A percentile compares a stretch with the other conserved stretches of the same genome.
Evolutionary conservation across 2,888 invertebrate species (phyloP).

Genomic region (Morpho achilles): DNA sequence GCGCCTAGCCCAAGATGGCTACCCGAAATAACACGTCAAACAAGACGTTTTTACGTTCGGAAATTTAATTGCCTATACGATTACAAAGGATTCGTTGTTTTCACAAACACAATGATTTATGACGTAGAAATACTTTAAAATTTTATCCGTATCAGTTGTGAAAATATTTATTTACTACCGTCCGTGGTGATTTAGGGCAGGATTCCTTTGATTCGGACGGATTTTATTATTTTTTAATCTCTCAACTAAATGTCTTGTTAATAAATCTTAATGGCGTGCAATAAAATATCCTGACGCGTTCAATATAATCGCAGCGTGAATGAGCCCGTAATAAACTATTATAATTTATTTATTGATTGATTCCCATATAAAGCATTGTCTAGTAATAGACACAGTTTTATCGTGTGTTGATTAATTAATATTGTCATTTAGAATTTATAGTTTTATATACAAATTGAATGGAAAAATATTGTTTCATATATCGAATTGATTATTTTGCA

Average conservation of each 20-base stretch:
- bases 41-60: slow-evolving; percentile 58
- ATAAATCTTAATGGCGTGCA: slow-evolving; percentile 23
- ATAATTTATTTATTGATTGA: slow-evolving; percentile 21
- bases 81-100: slow-evolving; percentile 77
- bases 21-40: slow-evolving; percentile 33
- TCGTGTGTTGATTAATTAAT: slow-evolving; percentile 15
- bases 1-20: slow-evolving; percentile 48
- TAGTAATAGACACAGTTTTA: slow-evolving; percentile 13
- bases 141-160: slow-evolving; percentile 41
- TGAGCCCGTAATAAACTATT: slow-evolving; percentile 14
- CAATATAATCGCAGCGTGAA: slow-evolving; percentile 20
- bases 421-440: slow-evolving; percentile 6
- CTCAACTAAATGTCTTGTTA: slow-evolving; percentile 16
- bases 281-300: slow-evolving; percentile 20
- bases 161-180: slow-evolving; percentile 63
- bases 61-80: slow-evolving; percentile 71
- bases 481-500: too few relatives aligned
- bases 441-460: not conserved
- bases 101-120: slow-evolving; percentile 69
- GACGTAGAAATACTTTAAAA: slow-evolving; percentile 37
- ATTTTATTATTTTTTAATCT: slow-evolving; percentile 25
- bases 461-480: too few relatives aligned
- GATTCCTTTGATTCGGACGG: slow-evolving; percentile 24
- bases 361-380: slow-evolving; percentile 16
- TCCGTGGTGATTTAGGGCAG: slow-evolving; percentile 22